phyloP scores from a whole-genome alignment of 2,797 vertebrate species.

The Benthosema pterotum region DNA sequence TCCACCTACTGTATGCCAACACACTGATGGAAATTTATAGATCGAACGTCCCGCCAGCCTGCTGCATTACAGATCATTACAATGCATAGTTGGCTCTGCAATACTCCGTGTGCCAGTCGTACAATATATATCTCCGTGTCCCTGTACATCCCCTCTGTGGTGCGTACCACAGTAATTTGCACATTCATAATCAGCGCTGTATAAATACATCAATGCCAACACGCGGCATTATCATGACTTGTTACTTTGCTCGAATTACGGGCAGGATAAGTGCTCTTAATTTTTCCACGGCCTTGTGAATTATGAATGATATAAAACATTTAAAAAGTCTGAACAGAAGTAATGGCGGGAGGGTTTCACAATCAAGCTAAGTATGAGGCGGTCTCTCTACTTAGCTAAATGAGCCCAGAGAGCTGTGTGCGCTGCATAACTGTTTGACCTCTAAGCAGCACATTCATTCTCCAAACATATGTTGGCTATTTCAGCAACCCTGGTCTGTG shows the following conservation, averaged over 20 bases:
- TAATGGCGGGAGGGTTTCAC: slow-evolving; percentile 54
- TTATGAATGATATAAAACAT: slow-evolving; percentile 73
- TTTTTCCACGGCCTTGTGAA: slow-evolving; percentile 60
- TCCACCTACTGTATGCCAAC: slow-evolving; percentile 44
- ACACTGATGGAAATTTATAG: slow-evolving; percentile 36
- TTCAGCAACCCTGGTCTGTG: slow-evolving; percentile 72
- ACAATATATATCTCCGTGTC: slow-evolving; percentile 64
- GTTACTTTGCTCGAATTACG: slow-evolving; percentile 63
- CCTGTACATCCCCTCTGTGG: slow-evolving; percentile 50
- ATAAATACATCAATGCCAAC: slow-evolving; percentile 67
- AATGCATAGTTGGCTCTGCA: slow-evolving; percentile 7
- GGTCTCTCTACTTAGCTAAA: slow-evolving; percentile 60
- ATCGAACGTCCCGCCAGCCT: slow-evolving; percentile 40
- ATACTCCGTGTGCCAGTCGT: slow-evolving; percentile 40
- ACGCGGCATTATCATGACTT: slow-evolving; percentile 38
- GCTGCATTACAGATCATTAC: slow-evolving; percentile 50
- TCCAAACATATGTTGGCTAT: slow-evolving; percentile 81
- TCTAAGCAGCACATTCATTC: slow-evolving; percentile 67
- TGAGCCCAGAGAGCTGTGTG: slow-evolving; percentile 57
- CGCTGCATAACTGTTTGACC: slow-evolving; percentile 67
- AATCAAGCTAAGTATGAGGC: slow-evolving; percentile 63
- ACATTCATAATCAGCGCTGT: slow-evolving; percentile 66
- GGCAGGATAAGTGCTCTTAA: slow-evolving; percentile 61
- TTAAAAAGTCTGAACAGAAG: slow-evolving; percentile 49
- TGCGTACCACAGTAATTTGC: slow-evolving; percentile 61